A percentile compares a stretch with the other conserved stretches of the same genome.
Evolutionary conservation across 2,113 vertebrate species (phyloP).

Genomic region (Hydropotes inermis): DNA sequence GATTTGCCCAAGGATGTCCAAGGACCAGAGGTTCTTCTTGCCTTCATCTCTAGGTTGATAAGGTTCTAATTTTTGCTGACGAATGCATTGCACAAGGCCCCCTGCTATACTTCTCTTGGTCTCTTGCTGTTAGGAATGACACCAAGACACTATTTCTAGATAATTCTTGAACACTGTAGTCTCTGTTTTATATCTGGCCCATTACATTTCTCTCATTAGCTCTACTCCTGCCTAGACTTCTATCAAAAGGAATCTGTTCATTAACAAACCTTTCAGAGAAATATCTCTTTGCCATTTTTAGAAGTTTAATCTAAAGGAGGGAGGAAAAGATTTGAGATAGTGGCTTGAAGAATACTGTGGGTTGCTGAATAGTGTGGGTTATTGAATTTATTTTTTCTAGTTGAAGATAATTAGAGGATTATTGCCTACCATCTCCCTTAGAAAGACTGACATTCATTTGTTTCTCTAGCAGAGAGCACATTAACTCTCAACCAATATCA

Average conservation of each 20-base stretch:
- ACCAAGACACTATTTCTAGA: background rate
- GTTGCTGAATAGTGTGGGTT: background rate
- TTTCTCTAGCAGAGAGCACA: background rate
- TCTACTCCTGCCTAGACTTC: background rate
- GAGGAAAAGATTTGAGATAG: background rate
- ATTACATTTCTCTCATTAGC: background rate
- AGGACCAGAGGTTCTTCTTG: background rate
- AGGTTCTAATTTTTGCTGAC: background rate
- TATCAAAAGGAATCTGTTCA: background rate
- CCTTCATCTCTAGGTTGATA: background rate
- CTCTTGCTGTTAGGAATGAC: background rate
- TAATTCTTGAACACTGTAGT: background rate
- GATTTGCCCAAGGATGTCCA: background rate
- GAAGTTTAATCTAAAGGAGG: background rate
- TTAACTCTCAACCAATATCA: background rate
- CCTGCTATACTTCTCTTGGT: background rate
- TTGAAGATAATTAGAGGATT: background rate
- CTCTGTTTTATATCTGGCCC: background rate
- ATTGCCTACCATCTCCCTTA: background rate
- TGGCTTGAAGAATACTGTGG: background rate
- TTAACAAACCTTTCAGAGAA: background rate
- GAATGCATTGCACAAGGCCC: background rate
- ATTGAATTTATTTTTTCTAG: background rate
- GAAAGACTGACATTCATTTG: background rate
- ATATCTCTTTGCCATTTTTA: background rate